Evolutionary conservation across 2,113 vertebrate genomes (phyloP), one percentile per base, ranked within the genome.

Genomic region (Oreochromis spilurus): DNA sequence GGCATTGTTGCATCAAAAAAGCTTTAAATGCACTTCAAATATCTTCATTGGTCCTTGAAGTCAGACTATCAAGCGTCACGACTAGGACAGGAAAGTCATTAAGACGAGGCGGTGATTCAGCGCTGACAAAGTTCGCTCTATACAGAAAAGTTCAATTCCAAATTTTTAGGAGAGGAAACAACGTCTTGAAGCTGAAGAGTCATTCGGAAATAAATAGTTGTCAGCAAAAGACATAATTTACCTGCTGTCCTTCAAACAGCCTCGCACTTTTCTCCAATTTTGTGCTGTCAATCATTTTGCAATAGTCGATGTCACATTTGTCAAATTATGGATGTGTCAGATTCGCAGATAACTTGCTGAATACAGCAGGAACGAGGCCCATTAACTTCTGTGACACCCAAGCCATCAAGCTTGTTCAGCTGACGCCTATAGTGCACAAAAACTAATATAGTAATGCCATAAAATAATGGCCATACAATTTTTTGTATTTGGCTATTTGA

Each of bases 201-300:
- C 72, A 50, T 31, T 85, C 7, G 3, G n/a, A 34, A 65, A 79
- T 55, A 87, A 72, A 62, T 17, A 62, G 36, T 62, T 77, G 38
- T 70, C 43, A 55, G 62, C 75, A 60, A 90, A 83, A 19, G 75
- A 79, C 58, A 19, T 89, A 14, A 92, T 91, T 93, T 82, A 79
- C 26, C 84, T 43, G 90, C 93, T 70, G 86, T 90, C 93, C 88
- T 80, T 94, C 92, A 91, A 82, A 84, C 55, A 78, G 40, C 75
- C 87, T 87, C 17, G 19, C 81, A 78, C 89, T 93, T 89, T 91
- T 62, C 55, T 81, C 82, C 87, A 90, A 93, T 94, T 91, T 93
- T 31, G 60, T 75, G 83, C 91, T 89, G 93, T 91, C 95, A 92
- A 16, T 95, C 94, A 94, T 57, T 82, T 24, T 24, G 81, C 48